Conservation (phyloP, 2,113 vertebrate species). For the Corythaeola cristata region DNA sequence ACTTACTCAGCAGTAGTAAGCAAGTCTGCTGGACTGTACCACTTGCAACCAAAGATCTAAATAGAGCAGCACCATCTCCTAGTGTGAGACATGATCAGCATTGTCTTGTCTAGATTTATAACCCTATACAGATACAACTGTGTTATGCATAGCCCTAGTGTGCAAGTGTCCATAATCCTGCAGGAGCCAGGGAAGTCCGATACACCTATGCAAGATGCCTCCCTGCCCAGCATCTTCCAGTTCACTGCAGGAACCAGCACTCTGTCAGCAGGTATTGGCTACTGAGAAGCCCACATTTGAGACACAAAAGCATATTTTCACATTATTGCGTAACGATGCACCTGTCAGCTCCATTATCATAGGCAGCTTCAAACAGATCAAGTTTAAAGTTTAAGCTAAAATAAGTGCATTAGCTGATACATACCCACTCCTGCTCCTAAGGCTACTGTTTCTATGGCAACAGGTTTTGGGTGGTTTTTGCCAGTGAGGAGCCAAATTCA, state of each 20-base stretch:
- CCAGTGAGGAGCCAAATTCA: background rate
- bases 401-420: background rate
- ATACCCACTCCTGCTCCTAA: background rate
- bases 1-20: background rate
- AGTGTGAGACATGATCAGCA: background rate
- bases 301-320: background rate
- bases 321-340: background rate
- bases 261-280: background rate
- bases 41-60: background rate
- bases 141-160: background rate
- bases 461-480: background rate
- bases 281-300: rapidly evolving
- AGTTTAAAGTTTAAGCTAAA: background rate
- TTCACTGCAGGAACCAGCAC: background rate
- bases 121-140: background rate
- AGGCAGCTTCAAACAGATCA: background rate
- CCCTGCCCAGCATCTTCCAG: background rate
- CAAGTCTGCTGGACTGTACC: background rate
- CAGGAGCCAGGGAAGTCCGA: background rate
- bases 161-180: background rate
- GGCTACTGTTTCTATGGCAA: background rate
- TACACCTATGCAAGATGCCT: background rate
- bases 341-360: background rate
- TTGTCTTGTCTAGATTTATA: background rate
- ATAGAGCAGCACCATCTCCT: background rate